A percentile compares a stretch with the other conserved stretches of the same genome.
phyloP scores from a whole-genome alignment of 2,888 invertebrate species.

The Pseudanteris insignis region DNA sequence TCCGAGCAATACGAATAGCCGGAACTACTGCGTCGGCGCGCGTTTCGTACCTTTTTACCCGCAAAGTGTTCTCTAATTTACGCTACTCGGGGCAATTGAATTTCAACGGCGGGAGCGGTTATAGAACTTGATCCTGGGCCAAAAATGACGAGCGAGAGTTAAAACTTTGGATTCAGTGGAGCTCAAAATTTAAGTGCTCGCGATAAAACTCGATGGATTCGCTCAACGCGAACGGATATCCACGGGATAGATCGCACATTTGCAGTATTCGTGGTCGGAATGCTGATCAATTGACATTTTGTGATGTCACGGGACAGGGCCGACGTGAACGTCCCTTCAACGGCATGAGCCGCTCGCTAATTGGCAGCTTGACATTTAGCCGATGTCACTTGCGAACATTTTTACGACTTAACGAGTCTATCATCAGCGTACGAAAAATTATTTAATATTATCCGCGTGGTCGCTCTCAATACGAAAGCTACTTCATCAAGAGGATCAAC shows the following conservation, averaged over 20 bases:
- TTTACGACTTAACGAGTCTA: conserved; percentile 51
- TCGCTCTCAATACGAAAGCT: too few species aligned
- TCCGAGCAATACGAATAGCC: too few species aligned
- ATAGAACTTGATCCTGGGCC: conserved; percentile 33
- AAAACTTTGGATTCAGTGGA: conserved; percentile 38
- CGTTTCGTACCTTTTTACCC: conserved; percentile 36
- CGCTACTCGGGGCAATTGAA: conserved; percentile 37
- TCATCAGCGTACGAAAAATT: conserved; percentile 22
- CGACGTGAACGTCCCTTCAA: conserved; percentile 44
- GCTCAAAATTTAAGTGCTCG: conserved; percentile 43
- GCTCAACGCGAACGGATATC: conserved; percentile 29
- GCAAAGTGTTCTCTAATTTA: conserved; percentile 43
- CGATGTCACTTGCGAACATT: conserved; percentile 46
- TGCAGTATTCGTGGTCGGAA: conserved; percentile 48
- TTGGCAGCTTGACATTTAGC: conserved; percentile 56
- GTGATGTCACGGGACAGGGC: conserved; percentile 53
- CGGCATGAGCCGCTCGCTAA: conserved; percentile 55
- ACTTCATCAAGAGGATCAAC: too few species aligned
- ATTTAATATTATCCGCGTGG: conserved; percentile 34
- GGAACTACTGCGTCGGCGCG: too few species aligned
- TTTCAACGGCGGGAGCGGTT: conserved; percentile 37
- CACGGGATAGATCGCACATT: conserved; percentile 31
- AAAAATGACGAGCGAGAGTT: conserved; percentile 43
- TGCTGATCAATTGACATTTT: conserved; percentile 57
- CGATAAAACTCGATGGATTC: conserved; percentile 39